A percentile compares a stretch with the other conserved stretches of the same genome.
phyloP scores from a whole-genome alignment of 2,888 invertebrate genomes.

The Boloria euphrosyne region DNA sequence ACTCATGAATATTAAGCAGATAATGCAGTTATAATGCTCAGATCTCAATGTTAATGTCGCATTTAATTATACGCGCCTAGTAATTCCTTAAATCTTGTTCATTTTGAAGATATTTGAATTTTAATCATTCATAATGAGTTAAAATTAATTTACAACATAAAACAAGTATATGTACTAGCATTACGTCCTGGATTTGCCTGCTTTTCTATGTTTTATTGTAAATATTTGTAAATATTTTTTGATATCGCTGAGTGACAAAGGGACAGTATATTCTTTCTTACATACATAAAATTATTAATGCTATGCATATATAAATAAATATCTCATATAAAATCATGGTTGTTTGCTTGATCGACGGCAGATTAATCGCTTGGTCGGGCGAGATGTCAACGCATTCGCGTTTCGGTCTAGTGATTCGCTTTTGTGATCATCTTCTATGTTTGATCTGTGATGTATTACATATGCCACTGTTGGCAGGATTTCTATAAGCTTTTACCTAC shows the following conservation, averaged over 20 bases:
- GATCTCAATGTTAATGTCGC: conserved; percentile 56
- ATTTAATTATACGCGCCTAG: conserved; percentile 58
- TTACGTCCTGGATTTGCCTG: too few relatives aligned
- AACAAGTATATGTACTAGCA: too few relatives aligned
- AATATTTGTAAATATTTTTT: too few relatives aligned
- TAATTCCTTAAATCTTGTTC: conserved; percentile 48
- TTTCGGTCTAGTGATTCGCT: conserved; percentile 25
- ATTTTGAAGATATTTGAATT: not conserved
- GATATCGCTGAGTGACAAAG: too few relatives aligned
- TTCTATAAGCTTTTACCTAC: not conserved
- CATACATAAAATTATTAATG: too few relatives aligned
- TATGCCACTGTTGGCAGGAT: conserved; percentile 1
- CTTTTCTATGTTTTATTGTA: too few relatives aligned
- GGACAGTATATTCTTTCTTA: too few relatives aligned
- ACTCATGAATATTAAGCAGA: conserved; percentile 74
- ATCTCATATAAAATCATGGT: conserved; percentile 18
- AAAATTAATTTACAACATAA: too few relatives aligned
- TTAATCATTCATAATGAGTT: not conserved
- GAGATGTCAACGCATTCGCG: conserved; percentile 25
- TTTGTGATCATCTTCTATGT: conserved; percentile 25
- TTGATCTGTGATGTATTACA: conserved; percentile 21
- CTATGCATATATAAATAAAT: too few relatives aligned
- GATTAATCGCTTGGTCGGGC: conserved; percentile 29
- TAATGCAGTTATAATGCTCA: conserved; percentile 75
- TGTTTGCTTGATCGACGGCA: conserved; percentile 24